A percentile compares a stretch with the other conserved stretches of the same genome.
phyloP scores from a whole-genome alignment of 2,113 vertebrate genomes.

The Glaucomys volans region DNA sequence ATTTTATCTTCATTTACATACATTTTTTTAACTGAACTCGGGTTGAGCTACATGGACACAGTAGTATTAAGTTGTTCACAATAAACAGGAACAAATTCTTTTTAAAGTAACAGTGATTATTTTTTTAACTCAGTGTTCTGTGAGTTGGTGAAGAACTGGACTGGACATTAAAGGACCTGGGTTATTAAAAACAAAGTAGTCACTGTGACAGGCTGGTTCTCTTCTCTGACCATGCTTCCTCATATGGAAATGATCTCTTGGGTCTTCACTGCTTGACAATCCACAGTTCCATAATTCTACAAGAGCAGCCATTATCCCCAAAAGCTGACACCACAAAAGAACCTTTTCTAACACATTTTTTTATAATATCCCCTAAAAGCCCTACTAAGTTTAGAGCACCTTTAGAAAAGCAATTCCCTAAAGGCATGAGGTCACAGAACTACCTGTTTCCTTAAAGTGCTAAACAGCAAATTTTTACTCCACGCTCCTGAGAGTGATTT shows the following conservation, averaged over 20 bases:
- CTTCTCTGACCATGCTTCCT: neutral
- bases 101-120: neutral
- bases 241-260: neutral
- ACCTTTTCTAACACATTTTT: neutral
- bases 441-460: slow-evolving; percentile 26
- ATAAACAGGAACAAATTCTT: neutral
- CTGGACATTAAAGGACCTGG: neutral
- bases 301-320: neutral
- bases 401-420: slow-evolving; percentile 30
- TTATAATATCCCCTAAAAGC: neutral
- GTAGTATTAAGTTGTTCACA: neutral
- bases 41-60: neutral
- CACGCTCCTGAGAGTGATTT: neutral
- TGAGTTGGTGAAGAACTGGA: neutral
- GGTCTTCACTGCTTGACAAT: neutral
- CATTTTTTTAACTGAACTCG: neutral
- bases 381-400: neutral
- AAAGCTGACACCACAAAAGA: slow-evolving; percentile 21
- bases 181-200: neutral
- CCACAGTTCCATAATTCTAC: neutral
- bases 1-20: neutral
- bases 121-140: neutral
- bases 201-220: neutral
- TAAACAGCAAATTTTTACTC: slow-evolving; percentile 14
- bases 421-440: neutral